phyloP scores from a whole-genome alignment of 2,113 vertebrate species.

The Micromys minutus region DNA sequence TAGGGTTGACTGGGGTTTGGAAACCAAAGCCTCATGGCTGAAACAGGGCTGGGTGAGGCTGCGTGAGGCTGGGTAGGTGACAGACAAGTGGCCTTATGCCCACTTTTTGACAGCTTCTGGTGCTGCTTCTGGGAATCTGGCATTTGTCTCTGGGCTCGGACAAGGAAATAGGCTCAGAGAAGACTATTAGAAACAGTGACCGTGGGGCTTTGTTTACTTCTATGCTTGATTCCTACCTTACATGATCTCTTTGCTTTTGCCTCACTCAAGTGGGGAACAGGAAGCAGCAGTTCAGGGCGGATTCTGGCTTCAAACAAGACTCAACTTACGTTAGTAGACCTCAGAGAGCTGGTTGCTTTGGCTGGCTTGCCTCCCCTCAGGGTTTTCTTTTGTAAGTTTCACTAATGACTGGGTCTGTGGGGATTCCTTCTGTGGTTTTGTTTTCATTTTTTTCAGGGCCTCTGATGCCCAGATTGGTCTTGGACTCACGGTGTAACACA shows the following conservation, averaged over 20 bases:
- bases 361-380: neutral
- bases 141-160: too few relatives aligned
- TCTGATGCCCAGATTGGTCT: neutral
- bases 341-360: neutral
- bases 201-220: too few relatives aligned
- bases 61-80: constrained; percentile 75
- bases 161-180: too few relatives aligned
- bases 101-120: neutral
- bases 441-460: neutral
- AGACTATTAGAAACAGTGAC: too few relatives aligned
- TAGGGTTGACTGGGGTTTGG: neutral
- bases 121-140: too few relatives aligned
- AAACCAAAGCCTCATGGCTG: neutral
- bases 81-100: constrained; percentile 31
- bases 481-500: neutral
- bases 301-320: neutral
- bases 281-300: neutral
- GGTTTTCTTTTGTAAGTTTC: neutral
- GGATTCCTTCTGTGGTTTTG: neutral
- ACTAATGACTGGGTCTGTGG: neutral
- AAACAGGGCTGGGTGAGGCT: constrained; percentile 70
- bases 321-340: neutral
- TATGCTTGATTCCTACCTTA: too few relatives aligned
- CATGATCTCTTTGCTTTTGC: neutral
- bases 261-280: neutral